Evolutionary conservation across 2,113 vertebrate species (phyloP).

Genomic region (Alligator sinensis): DNA sequence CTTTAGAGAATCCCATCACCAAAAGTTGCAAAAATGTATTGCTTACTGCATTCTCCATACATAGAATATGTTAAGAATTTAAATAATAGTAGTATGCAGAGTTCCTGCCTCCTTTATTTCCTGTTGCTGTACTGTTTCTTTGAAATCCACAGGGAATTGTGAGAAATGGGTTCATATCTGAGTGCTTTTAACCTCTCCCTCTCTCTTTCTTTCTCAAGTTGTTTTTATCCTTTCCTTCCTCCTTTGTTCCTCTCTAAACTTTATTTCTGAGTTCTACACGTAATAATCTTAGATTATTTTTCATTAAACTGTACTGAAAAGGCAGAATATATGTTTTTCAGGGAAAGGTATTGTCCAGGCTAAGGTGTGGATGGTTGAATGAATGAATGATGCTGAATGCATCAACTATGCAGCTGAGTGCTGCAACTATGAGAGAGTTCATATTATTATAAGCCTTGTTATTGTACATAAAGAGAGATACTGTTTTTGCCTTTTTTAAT

Average conservation of each 20-base stretch:
- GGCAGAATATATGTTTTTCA: slow-evolving; percentile 34
- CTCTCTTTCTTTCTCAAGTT: not conserved
- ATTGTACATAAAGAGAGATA: slow-evolving; percentile 32
- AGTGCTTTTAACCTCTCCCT: not conserved
- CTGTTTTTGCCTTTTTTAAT: slow-evolving; percentile 3
- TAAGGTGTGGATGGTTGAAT: slow-evolving; percentile 34
- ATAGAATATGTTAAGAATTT: not conserved
- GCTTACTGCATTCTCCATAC: not conserved
- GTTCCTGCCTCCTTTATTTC: not conserved
- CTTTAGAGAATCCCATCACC: not conserved
- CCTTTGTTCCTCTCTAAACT: not conserved
- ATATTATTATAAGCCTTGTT: slow-evolving; percentile 58
- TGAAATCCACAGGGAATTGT: not conserved
- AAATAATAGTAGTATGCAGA: accelerated
- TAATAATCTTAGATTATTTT: slow-evolving; percentile 31
- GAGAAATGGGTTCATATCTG: accelerated
- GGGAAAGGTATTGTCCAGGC: slow-evolving; percentile 28
- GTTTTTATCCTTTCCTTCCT: not conserved
- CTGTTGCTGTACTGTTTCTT: not conserved
- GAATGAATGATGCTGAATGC: slow-evolving; percentile 45
- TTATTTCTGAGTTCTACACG: slow-evolving; percentile 25
- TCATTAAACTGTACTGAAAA: slow-evolving; percentile 58
- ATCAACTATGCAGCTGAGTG: too few relatives aligned
- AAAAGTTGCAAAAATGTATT: not conserved
- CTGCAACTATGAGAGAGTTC: slow-evolving; percentile 19